These are phyloP conservation scores for Chaetodon trifasciatus DNA, from an alignment of 2,797 vertebrate genomes.

Conservation along the genomic window DNA sequence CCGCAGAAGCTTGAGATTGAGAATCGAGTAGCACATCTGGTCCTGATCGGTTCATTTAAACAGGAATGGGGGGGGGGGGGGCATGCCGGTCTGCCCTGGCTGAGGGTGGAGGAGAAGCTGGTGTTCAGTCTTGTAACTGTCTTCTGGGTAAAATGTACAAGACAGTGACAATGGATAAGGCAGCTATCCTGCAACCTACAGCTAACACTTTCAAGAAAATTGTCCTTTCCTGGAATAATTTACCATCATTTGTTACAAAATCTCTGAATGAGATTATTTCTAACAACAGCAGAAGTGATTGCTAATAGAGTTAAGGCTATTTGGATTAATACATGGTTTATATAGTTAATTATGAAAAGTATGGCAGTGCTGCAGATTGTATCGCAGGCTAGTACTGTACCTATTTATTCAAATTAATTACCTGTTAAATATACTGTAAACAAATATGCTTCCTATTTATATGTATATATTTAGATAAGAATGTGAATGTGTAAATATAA, in stretches of 20 bases:
- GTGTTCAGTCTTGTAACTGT: no score
- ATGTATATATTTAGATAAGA: no score
- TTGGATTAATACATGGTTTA: no score
- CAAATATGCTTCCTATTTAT: no score
- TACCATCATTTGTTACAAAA: background rate
- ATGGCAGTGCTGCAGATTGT: background rate
- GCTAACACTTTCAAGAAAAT: background rate
- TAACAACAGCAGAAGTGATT: no score
- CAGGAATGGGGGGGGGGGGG: background rate
- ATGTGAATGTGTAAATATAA: background rate
- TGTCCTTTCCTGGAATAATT: background rate
- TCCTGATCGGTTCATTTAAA: background rate
- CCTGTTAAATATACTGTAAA: background rate
- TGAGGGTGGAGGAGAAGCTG: background rate
- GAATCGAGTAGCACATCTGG: background rate
- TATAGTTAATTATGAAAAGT: no score
- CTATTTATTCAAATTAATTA: background rate
- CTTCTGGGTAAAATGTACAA: no score
- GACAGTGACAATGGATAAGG: no score
- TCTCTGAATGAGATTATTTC: no score
- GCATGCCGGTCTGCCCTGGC: no score
- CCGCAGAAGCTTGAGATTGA: constrained; percentile 4
- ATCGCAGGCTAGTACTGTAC: background rate
- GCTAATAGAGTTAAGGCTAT: no score
- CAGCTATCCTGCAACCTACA: background rate